Evolutionary conservation across 2,113 vertebrate genomes (phyloP).

Genomic region (Sula dactylatra): DNA sequence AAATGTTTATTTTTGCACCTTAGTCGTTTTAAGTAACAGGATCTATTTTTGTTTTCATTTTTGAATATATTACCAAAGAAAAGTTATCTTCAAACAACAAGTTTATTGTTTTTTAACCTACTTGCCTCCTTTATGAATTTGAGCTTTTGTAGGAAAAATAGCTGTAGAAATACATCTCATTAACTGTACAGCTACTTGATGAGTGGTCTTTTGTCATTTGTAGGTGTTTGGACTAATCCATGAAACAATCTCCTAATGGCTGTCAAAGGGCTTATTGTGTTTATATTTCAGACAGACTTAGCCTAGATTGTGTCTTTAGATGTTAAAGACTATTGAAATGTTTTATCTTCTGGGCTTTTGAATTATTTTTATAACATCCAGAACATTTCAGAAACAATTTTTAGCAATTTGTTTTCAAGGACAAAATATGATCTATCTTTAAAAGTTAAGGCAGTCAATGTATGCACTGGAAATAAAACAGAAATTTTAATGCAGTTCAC

Average conservation of each 20-base stretch:
- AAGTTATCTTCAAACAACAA: background rate
- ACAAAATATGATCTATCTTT: background rate
- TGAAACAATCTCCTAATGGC: background rate
- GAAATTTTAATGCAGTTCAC: background rate
- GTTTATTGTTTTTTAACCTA: background rate
- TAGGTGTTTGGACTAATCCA: background rate
- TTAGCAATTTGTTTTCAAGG: background rate
- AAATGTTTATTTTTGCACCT: background rate
- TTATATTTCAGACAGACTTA: background rate
- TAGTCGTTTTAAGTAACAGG: background rate
- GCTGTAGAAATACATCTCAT: background rate
- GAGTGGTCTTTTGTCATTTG: background rate
- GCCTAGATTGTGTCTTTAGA: background rate
- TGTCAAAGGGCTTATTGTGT: background rate
- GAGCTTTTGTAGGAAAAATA: background rate
- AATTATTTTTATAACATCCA: background rate
- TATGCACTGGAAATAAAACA: background rate
- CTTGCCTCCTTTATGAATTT: background rate
- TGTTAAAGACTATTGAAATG: background rate
- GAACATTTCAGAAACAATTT: background rate
- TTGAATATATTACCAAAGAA: background rate
- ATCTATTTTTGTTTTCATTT: background rate
- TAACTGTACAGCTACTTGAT: background rate
- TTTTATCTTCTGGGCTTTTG: background rate
- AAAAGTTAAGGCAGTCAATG: background rate